phyloP scores from a whole-genome alignment of 2,888 invertebrate species.

The Cheilosia vulpina region DNA sequence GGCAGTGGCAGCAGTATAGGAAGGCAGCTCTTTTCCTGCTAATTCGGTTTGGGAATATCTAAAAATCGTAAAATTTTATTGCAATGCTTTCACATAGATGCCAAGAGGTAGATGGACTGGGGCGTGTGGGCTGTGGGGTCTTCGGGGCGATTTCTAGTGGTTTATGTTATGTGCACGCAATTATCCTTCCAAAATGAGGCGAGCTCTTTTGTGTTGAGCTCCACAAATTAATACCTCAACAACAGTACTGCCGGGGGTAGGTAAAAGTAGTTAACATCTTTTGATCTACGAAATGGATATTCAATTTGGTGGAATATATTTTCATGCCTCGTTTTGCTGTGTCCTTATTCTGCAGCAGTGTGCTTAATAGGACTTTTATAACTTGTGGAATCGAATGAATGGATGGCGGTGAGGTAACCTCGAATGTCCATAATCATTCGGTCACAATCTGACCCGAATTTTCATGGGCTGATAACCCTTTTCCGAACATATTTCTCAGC shows the following conservation, averaged over 20 bases:
- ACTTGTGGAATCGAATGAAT: slow-evolving; percentile 58
- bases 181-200: slow-evolving; percentile 54
- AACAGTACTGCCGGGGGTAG: slow-evolving; percentile 18
- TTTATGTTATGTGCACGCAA: slow-evolving; percentile 70
- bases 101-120: neutral
- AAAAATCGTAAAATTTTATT: slow-evolving; percentile 74
- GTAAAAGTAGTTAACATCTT: slow-evolving; percentile 8
- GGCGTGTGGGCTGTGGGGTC: neutral
- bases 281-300: slow-evolving; percentile 43
- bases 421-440: slow-evolving; percentile 64
- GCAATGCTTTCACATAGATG: slow-evolving; percentile 48
- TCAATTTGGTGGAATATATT: slow-evolving; percentile 41
- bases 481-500: slow-evolving; percentile 47
- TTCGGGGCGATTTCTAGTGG: slow-evolving; percentile 42
- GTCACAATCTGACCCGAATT: slow-evolving; percentile 68
- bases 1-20: neutral
- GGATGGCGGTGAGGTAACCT: slow-evolving; percentile 21
- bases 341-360: neutral
- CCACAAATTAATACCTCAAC: slow-evolving; percentile 69
- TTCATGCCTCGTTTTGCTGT: neutral
- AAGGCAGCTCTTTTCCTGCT: slow-evolving; percentile 11
- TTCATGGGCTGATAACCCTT: slow-evolving; percentile 69
- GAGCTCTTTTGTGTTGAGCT: slow-evolving; percentile 48
- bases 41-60: slow-evolving; percentile 68
- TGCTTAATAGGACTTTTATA: slow-evolving; percentile 63